Percentiles rank a stretch among this genome's conserved stretches.
Conservation (phyloP, 2,113 vertebrate species). For the Syrmaticus mikado region DNA sequence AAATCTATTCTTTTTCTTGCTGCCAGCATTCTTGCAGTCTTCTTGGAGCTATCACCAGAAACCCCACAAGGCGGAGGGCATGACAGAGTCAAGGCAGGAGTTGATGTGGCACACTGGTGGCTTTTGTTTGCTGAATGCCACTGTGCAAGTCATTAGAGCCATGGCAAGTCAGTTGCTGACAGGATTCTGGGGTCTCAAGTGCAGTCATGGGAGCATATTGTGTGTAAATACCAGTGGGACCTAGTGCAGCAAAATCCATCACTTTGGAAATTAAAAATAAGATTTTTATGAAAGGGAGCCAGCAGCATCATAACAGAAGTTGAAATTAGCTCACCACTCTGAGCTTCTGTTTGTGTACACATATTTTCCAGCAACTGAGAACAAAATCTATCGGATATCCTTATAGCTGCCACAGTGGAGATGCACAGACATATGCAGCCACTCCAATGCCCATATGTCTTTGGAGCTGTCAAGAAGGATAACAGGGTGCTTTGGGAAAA, state of each 20-base stretch:
- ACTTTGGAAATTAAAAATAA: not conserved
- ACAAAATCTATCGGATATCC: not conserved
- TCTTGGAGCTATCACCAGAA: not conserved
- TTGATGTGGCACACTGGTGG: not conserved
- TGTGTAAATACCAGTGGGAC: not conserved
- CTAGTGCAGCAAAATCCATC: not conserved
- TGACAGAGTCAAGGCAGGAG: not conserved
- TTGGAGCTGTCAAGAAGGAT: not conserved
- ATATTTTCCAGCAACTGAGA: conserved; percentile 26
- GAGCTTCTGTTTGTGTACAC: conserved; percentile 22
- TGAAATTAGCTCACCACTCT: not conserved
- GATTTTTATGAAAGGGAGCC: not conserved
- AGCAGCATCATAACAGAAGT: not conserved
- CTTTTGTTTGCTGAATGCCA: not conserved
- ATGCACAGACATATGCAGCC: conserved; percentile 6
- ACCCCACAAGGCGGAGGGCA: not conserved
- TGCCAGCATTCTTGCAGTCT: not conserved
- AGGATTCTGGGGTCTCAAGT: not conserved
- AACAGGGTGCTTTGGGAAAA: not conserved
- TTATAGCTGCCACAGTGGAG: not conserved
- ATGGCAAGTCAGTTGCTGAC: fast-evolving
- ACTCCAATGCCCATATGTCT: not conserved
- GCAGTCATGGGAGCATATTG: not conserved
- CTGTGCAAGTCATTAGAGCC: fast-evolving
- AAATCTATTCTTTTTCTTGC: not conserved